Evolutionary conservation across 1,140 invertebrate species (phyloP).

Genomic region (Aphaenogaster rudis): DNA sequence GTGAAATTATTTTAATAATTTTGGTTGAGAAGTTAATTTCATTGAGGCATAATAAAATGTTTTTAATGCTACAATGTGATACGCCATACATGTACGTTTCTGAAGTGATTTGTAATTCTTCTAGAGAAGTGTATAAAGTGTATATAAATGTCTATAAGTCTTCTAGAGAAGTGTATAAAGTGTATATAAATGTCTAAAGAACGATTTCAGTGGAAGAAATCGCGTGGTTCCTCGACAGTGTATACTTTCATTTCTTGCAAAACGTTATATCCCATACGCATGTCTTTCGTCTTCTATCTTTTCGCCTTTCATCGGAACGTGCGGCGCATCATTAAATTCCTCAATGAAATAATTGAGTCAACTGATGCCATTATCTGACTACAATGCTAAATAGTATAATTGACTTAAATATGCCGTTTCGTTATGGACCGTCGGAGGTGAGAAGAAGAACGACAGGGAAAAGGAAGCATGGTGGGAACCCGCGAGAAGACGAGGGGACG

Average conservation of each 20-base stretch:
- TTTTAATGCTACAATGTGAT: neutral
- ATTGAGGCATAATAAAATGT: neutral
- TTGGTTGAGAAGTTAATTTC: neutral
- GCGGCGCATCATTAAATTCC: conserved; percentile 63
- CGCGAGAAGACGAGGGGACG: conserved; percentile 67
- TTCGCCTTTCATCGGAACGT: conserved; percentile 42
- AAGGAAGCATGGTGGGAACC: conserved; percentile 20
- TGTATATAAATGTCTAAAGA: neutral
- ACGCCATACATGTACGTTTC: neutral
- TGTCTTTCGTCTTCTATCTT: neutral
- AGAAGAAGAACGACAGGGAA: conserved; percentile 27
- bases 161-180: neutral
- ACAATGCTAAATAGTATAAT: conserved; percentile 85
- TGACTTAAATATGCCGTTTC: conserved; percentile 82
- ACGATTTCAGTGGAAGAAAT: neutral
- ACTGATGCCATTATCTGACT: conserved; percentile 79
- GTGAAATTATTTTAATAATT: neutral
- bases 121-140: neutral
- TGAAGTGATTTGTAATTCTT: neutral
- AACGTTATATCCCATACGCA: neutral
- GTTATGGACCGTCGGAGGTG: conserved; percentile 40
- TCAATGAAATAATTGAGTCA: conserved; percentile 79
- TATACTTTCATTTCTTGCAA: neutral
- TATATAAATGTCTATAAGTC: too few species aligned
- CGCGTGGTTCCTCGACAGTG: neutral